Percentiles rank a stretch among this genome's conserved stretches.
These are phyloP conservation scores for Heliothis virescens DNA, from an alignment of 1,140 invertebrate genomes.

Conservation along the genomic window DNA sequence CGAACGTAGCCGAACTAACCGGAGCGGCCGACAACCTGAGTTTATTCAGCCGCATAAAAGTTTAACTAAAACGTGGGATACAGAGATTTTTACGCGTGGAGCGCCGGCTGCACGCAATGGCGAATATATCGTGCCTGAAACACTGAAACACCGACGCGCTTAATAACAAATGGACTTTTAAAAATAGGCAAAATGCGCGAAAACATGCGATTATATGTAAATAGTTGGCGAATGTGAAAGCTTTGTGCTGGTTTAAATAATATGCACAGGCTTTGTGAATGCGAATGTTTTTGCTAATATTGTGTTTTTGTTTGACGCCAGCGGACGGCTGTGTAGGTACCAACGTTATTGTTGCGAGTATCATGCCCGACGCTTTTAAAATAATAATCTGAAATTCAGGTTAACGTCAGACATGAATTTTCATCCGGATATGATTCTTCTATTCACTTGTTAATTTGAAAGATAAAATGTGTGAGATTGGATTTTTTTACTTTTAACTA, in stretches of 20 bases:
- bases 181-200: constrained; percentile 40
- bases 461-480: too few relatives aligned
- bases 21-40: constrained; percentile 24
- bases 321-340: not conserved
- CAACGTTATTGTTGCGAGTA: not conserved
- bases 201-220: constrained; percentile 45
- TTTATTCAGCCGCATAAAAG: constrained; percentile 38
- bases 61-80: constrained; percentile 32
- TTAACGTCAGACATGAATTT: not conserved
- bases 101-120: constrained; percentile 41
- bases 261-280: constrained; percentile 19
- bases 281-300: constrained; percentile 25
- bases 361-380: not conserved
- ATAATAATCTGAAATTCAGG: constrained; percentile 10
- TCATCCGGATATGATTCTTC: not conserved
- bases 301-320: constrained; percentile 17
- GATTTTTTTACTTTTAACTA: too few relatives aligned
- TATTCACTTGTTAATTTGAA: too few relatives aligned
- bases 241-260: constrained; percentile 18
- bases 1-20: not conserved
- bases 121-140: constrained; percentile 22
- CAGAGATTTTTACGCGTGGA: constrained; percentile 32
- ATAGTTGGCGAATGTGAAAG: constrained; percentile 26
- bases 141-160: constrained; percentile 19
- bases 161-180: constrained; percentile 48